Percentiles rank a stretch among this genome's conserved stretches.
These are phyloP conservation scores for Protonemura montana DNA, from an alignment of 2,888 invertebrate genomes.

Conservation along the genomic window DNA sequence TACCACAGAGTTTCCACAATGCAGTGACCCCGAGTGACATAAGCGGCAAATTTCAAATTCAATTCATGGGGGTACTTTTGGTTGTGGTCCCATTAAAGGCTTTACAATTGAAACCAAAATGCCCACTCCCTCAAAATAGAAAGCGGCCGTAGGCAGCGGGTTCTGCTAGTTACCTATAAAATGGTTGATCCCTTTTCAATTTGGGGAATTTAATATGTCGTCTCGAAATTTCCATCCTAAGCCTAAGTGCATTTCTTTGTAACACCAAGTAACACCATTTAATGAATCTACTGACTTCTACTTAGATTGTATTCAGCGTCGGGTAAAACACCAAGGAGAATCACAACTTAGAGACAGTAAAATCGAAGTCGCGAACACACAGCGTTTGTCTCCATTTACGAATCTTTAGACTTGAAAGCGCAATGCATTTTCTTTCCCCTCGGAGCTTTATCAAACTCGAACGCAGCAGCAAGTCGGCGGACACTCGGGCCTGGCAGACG, in stretches of 20 bases:
- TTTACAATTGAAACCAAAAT: no score
- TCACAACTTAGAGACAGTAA: slow-evolving; percentile 8
- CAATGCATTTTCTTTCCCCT: background rate
- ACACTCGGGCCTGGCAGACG: background rate
- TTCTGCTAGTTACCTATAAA: no score
- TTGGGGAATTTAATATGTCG: background rate
- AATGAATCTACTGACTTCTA: background rate
- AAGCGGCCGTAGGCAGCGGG: no score
- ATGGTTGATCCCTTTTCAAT: background rate
- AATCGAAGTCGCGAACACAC: background rate
- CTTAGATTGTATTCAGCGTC: background rate
- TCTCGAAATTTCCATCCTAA: background rate
- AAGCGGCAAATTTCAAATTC: no score
- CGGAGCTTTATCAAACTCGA: slow-evolving; percentile 14
- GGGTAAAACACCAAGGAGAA: background rate
- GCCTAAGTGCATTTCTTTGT: slow-evolving; percentile 7
- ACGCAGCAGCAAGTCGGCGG: background rate
- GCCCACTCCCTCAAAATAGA: no score
- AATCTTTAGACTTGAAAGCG: background rate
- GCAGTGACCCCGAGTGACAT: no score
- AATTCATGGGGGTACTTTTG: no score
- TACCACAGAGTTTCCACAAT: no score
- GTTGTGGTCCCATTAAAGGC: no score
- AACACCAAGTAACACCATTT: background rate
- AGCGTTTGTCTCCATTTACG: slow-evolving; percentile 4